A percentile compares a stretch with the other conserved stretches of the same genome.
Evolutionary conservation across 1,140 invertebrate species (phyloP).

Genomic region (Drosophila virilis): DNA sequence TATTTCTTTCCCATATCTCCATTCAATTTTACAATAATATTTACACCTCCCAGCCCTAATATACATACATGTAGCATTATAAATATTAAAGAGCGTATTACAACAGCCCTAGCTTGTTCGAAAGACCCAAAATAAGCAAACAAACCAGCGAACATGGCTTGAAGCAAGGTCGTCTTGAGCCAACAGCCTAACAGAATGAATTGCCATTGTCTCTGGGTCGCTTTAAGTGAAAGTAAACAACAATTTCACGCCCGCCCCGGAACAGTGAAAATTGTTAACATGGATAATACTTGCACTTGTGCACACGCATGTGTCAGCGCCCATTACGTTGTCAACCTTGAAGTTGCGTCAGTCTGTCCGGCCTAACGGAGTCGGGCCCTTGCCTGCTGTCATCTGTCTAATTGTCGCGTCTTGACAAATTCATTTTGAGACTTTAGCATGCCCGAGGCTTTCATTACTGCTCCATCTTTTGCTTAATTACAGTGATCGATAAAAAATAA

Average conservation of each 20-base stretch:
- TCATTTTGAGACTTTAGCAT: constrained; percentile 53
- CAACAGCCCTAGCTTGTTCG: constrained; percentile 18
- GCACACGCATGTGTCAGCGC: constrained; percentile 7
- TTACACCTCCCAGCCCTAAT: background rate
- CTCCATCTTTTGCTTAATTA: constrained; percentile 30
- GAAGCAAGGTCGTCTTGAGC: constrained; percentile 55
- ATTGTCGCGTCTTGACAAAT: constrained; percentile 79
- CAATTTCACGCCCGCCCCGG: constrained; percentile 62
- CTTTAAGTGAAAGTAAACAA: constrained; percentile 64
- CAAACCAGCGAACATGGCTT: constrained; percentile 14
- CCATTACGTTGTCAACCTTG: constrained; percentile 58
- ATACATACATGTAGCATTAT: constrained; percentile 14
- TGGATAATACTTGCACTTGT: constrained; percentile 21
- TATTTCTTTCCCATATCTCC: background rate
- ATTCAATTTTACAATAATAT: constrained; percentile 6
- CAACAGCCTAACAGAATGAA: constrained; percentile 58
- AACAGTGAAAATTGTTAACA: constrained; percentile 47
- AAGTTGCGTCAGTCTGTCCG: constrained; percentile 49
- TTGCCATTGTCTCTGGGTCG: constrained; percentile 54
- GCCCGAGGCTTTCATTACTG: constrained; percentile 58
- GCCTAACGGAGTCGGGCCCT: background rate
- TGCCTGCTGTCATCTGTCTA: constrained; percentile 38
- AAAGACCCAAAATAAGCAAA: constrained; percentile 33
- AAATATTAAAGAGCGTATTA: constrained; percentile 21
- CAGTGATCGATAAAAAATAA: background rate